Evolutionary conservation across 2,113 vertebrate species (phyloP).

Genomic region (Ameiurus melas): DNA sequence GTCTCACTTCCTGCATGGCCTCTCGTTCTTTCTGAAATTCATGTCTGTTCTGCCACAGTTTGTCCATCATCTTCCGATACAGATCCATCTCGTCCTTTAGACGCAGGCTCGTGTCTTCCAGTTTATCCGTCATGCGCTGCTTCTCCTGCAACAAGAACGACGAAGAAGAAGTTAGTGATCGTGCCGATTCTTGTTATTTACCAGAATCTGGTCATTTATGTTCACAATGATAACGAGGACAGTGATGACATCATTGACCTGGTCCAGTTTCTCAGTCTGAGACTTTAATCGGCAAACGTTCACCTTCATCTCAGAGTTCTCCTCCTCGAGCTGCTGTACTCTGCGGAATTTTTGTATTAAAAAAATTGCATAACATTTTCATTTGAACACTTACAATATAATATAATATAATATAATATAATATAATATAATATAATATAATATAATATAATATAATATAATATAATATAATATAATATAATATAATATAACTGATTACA

Average conservation of each 20-base stretch:
- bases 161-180: neutral
- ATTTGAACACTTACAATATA: neutral
- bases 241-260: constrained; percentile 24
- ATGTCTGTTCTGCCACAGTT: constrained; percentile 88
- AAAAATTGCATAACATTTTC: neutral
- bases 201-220: neutral
- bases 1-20: constrained; percentile 88
- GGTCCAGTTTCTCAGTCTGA: constrained; percentile 56
- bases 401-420: neutral
- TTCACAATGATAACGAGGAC: neutral
- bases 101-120: constrained; percentile 91
- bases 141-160: constrained; percentile 77
- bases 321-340: constrained; percentile 42
- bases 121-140: constrained; percentile 88
- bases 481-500: neutral
- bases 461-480: neutral
- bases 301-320: constrained; percentile 47
- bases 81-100: constrained; percentile 96
- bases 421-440: neutral
- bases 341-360: neutral
- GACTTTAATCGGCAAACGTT: constrained; percentile 56
- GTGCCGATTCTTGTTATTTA: neutral
- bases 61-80: constrained; percentile 95
- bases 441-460: neutral
- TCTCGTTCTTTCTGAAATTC: constrained; percentile 95